phyloP scores from a whole-genome alignment of 2,888 invertebrate genomes.

The Cataglyphis livida region DNA sequence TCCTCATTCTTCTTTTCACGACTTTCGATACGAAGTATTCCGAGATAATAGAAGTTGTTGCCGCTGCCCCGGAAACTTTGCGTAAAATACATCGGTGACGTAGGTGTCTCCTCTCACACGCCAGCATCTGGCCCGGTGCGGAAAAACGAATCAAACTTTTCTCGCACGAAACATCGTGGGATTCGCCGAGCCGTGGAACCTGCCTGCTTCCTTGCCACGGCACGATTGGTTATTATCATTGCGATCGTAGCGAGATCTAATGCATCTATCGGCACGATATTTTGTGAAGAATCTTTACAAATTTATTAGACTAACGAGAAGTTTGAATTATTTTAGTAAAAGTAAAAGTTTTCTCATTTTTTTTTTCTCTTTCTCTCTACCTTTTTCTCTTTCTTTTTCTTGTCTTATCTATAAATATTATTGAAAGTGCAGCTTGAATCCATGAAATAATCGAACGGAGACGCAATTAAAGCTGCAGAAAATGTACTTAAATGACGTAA shows the following conservation, averaged over 20 bases:
- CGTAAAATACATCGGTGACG: slow-evolving; percentile 45
- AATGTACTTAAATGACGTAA: not conserved
- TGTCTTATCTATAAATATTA: not conserved
- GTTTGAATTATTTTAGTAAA: not conserved
- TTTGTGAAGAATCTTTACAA: not conserved
- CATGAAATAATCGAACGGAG: not conserved
- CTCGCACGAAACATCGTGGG: slow-evolving; percentile 45
- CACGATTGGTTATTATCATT: slow-evolving; percentile 46
- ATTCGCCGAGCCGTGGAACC: slow-evolving; percentile 34
- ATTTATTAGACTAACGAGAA: slow-evolving; percentile 1
- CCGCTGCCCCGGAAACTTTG: slow-evolving; percentile 38
- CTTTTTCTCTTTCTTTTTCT: not conserved
- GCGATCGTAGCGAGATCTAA: slow-evolving; percentile 19
- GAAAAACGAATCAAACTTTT: slow-evolving; percentile 56
- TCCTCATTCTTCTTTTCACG: slow-evolving; percentile 55
- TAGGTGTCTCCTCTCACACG: slow-evolving; percentile 23
- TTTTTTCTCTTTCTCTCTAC: not conserved
- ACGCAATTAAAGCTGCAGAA: not conserved
- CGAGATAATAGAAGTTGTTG: slow-evolving; percentile 58
- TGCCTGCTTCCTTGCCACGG: slow-evolving; percentile 24
- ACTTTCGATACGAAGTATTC: slow-evolving; percentile 54
- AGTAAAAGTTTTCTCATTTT: not conserved
- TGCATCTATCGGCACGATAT: not conserved
- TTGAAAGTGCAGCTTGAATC: not conserved
- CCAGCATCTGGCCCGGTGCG: slow-evolving; percentile 16